Base-by-base conservation (phyloP, 2,888 invertebrate genomes). In the Hirudinaria manillensis region DNA sequence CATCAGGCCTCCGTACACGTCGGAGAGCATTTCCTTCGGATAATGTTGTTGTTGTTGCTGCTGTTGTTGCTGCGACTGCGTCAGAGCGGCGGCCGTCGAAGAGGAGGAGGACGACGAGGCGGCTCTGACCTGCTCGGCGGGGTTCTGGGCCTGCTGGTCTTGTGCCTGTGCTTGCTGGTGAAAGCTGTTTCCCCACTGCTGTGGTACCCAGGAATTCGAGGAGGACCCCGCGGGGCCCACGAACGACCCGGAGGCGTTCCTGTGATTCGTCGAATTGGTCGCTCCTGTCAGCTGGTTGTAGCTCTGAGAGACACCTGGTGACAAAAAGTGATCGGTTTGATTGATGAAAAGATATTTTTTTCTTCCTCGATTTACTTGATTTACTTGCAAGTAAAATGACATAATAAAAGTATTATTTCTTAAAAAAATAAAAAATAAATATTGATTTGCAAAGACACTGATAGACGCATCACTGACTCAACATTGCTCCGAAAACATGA, bases 11-110 rank as follows among this genome's bases (percentile, higher is more conserved):
- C 73, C 73, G 45, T 73, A 73, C 21, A 73, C 73, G 38, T 73
- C 73, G 2, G 65, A 65, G 6, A 73, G 38, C 73, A 73, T 73
- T 45, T 73, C 73, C 45, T 73, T 73, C 55, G 36, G 29, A 56
- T 73, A 73, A 32, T 73, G 73, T 32, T 72, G 72, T 24, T 71
- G 71, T 24, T 71, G 71, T 24, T 71, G 71, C 51, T 71, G 71
- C 72, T 72, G 72, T n/a, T 61, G 61, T n/a, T 61, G 61, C 19
- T 61, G 61, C 3, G 24, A 29, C 29, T 61, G 61, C 19, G 24
- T 24, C 21, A 61, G 29, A 10, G n/a, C 29, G 13, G 61, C 61
- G 36, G 34, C 3, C 29, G 68, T n/a, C 29, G 32, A 34, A n/a
- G 68, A 68, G 1, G 68, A 29, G 6, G 68, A 68, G 2, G 68